Percentiles rank a stretch among this genome's conserved stretches.
Conservation (phyloP, 2,113 vertebrate genomes). For the Rallus limicola region DNA sequence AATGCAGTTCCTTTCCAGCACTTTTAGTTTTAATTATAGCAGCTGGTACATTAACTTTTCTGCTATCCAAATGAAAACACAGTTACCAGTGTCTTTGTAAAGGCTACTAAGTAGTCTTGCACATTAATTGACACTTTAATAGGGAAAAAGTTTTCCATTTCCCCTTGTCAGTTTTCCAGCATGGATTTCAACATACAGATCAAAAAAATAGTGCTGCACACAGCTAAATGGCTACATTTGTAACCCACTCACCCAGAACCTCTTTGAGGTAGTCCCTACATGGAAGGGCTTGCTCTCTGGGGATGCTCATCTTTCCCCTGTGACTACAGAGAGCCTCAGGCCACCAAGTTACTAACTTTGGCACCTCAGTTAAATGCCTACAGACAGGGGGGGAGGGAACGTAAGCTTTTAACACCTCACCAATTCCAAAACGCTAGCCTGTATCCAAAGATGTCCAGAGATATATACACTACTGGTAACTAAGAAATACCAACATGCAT, state of each 20-base stretch:
- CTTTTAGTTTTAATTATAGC: not conserved
- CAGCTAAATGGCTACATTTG: not conserved
- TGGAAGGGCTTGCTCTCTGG: not conserved
- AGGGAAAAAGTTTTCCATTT: not conserved
- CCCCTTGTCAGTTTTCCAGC: not conserved
- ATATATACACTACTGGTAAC: not conserved
- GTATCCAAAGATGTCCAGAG: not conserved
- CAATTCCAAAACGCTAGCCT: rapidly evolving
- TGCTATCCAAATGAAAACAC: not conserved
- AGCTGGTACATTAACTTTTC: not conserved
- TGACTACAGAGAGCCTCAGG: not conserved
- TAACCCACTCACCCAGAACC: not conserved
- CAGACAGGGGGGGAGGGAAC: not conserved
- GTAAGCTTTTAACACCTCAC: not conserved
- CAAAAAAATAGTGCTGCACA: not conserved
- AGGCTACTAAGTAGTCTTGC: not conserved
- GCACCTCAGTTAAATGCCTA: not conserved
- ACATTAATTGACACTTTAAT: not conserved
- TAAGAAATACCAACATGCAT: not conserved
- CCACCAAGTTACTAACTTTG: not conserved
- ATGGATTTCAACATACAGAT: not conserved
- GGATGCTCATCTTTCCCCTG: not conserved
- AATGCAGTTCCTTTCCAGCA: not conserved
- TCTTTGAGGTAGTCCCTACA: not conserved
- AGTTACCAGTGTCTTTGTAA: not conserved